Conservation (phyloP, 1,140 invertebrate genomes). For the Drosophila aff. region DNA sequence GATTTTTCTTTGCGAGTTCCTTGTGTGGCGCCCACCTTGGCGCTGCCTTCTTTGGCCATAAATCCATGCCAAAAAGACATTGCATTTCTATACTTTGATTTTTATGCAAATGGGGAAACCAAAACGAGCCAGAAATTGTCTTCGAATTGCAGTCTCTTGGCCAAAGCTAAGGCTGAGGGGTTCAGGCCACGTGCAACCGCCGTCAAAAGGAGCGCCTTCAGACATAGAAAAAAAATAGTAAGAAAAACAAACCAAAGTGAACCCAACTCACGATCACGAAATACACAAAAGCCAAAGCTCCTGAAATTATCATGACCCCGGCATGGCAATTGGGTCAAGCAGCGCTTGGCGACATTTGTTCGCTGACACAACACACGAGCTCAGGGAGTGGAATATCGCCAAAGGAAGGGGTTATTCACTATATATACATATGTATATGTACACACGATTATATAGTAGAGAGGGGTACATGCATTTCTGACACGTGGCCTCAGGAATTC, state of each 20-base stretch:
- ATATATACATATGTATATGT: neutral
- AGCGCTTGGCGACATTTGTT: constrained; percentile 74
- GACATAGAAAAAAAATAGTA: neutral
- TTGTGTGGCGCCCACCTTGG: constrained; percentile 37
- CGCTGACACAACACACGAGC: constrained; percentile 73
- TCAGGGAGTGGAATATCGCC: constrained; percentile 23
- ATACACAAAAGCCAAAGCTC: constrained; percentile 74
- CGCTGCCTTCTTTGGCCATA: constrained; percentile 62
- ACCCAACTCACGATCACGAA: constrained; percentile 76
- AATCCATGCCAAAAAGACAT: constrained; percentile 68
- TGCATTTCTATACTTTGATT: constrained; percentile 70
- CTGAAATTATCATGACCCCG: constrained; percentile 82
- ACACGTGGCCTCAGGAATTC: constrained; percentile 65
- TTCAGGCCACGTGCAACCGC: constrained; percentile 32
- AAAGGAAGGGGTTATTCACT: constrained; percentile 12
- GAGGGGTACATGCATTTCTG: constrained; percentile 46
- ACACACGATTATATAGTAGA: neutral
- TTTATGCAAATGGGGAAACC: constrained; percentile 72
- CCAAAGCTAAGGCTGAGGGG: neutral
- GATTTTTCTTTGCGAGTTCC: constrained; percentile 48
- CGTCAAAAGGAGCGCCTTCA: constrained; percentile 57
- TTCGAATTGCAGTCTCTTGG: constrained; percentile 44
- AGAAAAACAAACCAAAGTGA: constrained; percentile 15
- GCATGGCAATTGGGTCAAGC: constrained; percentile 76
- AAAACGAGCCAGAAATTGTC: constrained; percentile 67